These are phyloP conservation scores for Halictus quadricinctus DNA, from an alignment of 2,888 invertebrate species.

Conservation along the genomic window DNA sequence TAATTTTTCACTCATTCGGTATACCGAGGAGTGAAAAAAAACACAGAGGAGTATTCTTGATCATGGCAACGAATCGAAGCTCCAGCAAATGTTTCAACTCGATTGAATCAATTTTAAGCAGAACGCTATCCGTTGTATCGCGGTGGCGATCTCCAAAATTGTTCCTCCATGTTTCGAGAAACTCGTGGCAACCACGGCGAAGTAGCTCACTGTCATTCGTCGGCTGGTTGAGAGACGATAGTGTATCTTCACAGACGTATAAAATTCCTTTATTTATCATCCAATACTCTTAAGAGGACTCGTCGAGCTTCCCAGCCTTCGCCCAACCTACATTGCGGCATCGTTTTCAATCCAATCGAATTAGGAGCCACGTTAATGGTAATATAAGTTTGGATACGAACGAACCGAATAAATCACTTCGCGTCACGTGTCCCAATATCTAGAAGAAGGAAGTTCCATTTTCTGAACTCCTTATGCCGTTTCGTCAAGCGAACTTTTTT, in stretches of 20 bases:
- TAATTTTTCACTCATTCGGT: not conserved
- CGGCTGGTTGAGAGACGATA: constrained; percentile 57
- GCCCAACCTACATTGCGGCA: constrained; percentile 4
- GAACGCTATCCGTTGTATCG: constrained; percentile 12
- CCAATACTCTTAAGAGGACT: constrained; percentile 76
- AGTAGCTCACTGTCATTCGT: constrained; percentile 61
- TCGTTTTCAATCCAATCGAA: constrained; percentile 59
- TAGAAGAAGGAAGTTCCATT: not conserved
- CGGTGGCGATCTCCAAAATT: constrained; percentile 24
- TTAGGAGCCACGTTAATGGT: constrained; percentile 52
- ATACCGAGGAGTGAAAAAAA: too few relatives aligned
- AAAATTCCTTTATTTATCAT: constrained; percentile 77
- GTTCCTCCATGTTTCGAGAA: constrained; percentile 61
- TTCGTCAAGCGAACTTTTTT: not conserved
- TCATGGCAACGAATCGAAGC: not conserved
- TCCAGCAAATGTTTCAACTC: not conserved
- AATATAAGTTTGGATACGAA: constrained; percentile 60
- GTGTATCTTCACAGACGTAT: constrained; percentile 40
- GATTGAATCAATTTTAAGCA: constrained; percentile 23
- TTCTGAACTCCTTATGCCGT: not conserved
- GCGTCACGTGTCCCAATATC: constrained; percentile 1
- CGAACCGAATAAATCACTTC: constrained; percentile 37
- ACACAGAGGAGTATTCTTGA: not conserved
- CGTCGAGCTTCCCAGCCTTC: constrained; percentile 18
- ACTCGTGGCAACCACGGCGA: constrained; percentile 24